These are phyloP conservation scores for Pantherophis vulpinus DNA, from an alignment of 2,797 vertebrate genomes.

Conservation along the genomic window DNA sequence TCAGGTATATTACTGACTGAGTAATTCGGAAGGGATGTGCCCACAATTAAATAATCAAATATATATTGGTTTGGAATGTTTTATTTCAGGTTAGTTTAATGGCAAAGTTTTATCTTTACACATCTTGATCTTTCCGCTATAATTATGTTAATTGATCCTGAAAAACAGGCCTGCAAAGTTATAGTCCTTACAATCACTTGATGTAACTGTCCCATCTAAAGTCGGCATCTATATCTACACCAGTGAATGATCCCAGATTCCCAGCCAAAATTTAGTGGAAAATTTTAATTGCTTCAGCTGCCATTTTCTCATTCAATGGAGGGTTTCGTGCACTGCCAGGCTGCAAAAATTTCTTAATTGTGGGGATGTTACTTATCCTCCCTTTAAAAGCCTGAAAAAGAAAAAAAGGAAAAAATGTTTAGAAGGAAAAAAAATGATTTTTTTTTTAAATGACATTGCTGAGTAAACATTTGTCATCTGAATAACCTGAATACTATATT, in stretches of 20 bases:
- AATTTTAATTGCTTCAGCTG: conserved; percentile 42
- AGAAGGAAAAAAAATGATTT: neutral
- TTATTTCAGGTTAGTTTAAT: neutral
- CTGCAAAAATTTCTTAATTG: conserved; percentile 80
- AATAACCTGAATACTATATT: neutral
- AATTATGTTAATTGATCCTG: neutral
- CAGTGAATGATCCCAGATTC: neutral
- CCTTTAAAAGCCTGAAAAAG: conserved; percentile 79
- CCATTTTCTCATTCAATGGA: conserved; percentile 51
- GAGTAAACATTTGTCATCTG: neutral
- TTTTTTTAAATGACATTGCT: neutral
- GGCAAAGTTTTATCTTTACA: neutral
- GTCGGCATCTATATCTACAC: neutral
- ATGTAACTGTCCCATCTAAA: neutral
- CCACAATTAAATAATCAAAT: neutral
- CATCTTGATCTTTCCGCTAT: neutral
- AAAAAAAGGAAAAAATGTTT: neutral
- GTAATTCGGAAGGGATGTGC: neutral
- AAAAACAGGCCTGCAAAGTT: neutral
- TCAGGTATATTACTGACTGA: neutral
- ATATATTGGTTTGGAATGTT: neutral
- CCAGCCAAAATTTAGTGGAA: neutral
- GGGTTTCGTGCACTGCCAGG: conserved; percentile 85
- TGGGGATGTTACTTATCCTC: conserved; percentile 73
- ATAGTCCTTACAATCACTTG: neutral